These are phyloP conservation scores for Phalacrocorax brasilianus DNA, from an alignment of 2,113 vertebrate genomes.

Conservation along the genomic window DNA sequence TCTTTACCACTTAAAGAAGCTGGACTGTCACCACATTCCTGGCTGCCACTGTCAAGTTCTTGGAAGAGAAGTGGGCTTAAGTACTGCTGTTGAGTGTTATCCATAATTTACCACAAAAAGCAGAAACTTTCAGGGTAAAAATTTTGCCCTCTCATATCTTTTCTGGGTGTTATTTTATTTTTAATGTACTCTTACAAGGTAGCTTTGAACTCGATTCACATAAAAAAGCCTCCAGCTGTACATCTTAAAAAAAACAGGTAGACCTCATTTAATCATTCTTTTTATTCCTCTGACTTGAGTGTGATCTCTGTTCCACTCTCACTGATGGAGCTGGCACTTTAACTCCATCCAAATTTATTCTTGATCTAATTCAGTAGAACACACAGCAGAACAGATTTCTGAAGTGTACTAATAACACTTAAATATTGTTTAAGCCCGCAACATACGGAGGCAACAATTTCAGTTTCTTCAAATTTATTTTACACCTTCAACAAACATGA, in stretches of 20 bases:
- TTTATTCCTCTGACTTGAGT: constrained; percentile 51
- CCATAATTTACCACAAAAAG: constrained; percentile 36
- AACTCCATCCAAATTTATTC: constrained; percentile 36
- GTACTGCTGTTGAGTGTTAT: constrained; percentile 11
- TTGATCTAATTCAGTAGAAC: constrained; percentile 16
- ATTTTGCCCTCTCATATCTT: constrained; percentile 14
- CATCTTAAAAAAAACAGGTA: constrained; percentile 19
- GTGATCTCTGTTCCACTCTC: constrained; percentile 12
- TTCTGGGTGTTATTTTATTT: constrained; percentile 44
- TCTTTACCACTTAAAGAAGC: not conserved
- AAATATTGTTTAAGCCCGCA: not conserved
- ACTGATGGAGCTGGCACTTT: constrained; percentile 30
- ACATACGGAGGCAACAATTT: not conserved
- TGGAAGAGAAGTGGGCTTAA: constrained; percentile 10
- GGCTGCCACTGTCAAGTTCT: not conserved
- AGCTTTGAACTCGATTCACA: constrained; percentile 47
- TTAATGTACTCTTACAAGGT: constrained; percentile 50
- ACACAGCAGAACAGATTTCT: not conserved
- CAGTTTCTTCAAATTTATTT: not conserved
- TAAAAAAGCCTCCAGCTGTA: constrained; percentile 31
- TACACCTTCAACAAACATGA: not conserved
- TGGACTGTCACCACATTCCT: not conserved
- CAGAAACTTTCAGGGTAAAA: constrained; percentile 40
- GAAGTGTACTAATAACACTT: constrained; percentile 12
- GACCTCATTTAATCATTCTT: constrained; percentile 55